Evolutionary conservation across 2,888 invertebrate species (phyloP).

Genomic region (Tuberolachnus salignus): DNA sequence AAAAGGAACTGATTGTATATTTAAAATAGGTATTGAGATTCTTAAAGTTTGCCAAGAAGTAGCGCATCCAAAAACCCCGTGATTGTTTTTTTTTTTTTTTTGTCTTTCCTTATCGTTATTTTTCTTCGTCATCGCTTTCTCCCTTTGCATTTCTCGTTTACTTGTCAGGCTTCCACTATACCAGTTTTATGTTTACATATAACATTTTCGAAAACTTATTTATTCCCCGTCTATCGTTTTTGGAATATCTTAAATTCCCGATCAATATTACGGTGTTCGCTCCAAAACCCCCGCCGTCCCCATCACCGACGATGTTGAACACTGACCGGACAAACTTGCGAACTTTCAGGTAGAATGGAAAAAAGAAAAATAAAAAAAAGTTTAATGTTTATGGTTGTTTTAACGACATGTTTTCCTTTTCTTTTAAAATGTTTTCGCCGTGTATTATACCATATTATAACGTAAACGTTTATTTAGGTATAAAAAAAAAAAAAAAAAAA

Average conservation of each 20-base stretch:
- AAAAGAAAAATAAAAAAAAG: not conserved
- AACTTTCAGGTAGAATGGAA: conserved; percentile 30
- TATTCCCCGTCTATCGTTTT: conserved; percentile 10
- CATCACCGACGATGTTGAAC: not conserved
- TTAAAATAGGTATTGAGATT: conserved; percentile 48
- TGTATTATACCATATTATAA: not conserved
- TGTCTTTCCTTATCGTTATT: not conserved
- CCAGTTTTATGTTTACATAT: conserved; percentile 24
- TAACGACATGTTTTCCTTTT: conserved; percentile 16
- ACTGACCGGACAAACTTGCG: conserved; percentile 25
- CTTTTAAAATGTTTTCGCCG: not conserved
- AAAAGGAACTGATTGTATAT: conserved; percentile 41
- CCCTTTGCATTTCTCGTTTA: not conserved
- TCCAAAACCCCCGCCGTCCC: conserved; percentile 10
- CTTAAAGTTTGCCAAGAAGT: conserved; percentile 49
- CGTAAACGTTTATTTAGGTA: not conserved
- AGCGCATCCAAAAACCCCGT: conserved; percentile 16
- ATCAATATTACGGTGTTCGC: conserved; percentile 44
- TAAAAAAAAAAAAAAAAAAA: not conserved
- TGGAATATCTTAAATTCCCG: conserved; percentile 37
- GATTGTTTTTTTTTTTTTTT: conserved; percentile 45
- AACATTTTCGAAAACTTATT: conserved; percentile 33
- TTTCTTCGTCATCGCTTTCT: not conserved
- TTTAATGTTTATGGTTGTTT: conserved; percentile 28
- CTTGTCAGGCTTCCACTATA: conserved; percentile 5